Percentiles rank a stretch among this genome's conserved stretches.
Conservation (phyloP, 2,797 vertebrate genomes). For the Pseudocheirus occidentalis region DNA sequence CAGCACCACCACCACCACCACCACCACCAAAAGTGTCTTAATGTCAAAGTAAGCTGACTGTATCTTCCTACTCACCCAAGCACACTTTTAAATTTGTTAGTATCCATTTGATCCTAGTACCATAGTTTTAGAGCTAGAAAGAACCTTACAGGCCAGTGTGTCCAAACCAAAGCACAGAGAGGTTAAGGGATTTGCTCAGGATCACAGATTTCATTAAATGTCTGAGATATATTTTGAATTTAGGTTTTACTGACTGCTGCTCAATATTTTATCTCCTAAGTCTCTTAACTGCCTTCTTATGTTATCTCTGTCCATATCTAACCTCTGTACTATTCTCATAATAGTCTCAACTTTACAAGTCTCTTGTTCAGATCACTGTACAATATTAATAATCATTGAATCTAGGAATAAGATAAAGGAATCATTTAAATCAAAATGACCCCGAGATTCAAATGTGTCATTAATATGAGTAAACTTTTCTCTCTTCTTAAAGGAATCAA, state of each 20-base stretch:
- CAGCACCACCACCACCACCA: too few relatives aligned
- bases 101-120: neutral
- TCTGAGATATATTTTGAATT: neutral
- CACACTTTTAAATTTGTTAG: neutral
- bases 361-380: neutral
- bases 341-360: neutral
- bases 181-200: neutral
- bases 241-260: neutral
- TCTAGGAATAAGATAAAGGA: neutral
- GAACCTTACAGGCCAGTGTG: neutral
- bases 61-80: neutral
- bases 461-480: neutral
- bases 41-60: neutral
- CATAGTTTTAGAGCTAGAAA: neutral
- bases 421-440: neutral
- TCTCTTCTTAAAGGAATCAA: neutral
- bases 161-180: neutral
- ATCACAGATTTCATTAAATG: fast-evolving
- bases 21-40: neutral
- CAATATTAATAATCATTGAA: neutral
- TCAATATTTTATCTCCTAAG: neutral
- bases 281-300: neutral
- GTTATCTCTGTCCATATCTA: neutral
- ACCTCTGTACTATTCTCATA: neutral
- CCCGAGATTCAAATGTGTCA: neutral